Evolutionary conservation across 2,888 invertebrate species (phyloP).

Genomic region (Dryomyza anilis): DNA sequence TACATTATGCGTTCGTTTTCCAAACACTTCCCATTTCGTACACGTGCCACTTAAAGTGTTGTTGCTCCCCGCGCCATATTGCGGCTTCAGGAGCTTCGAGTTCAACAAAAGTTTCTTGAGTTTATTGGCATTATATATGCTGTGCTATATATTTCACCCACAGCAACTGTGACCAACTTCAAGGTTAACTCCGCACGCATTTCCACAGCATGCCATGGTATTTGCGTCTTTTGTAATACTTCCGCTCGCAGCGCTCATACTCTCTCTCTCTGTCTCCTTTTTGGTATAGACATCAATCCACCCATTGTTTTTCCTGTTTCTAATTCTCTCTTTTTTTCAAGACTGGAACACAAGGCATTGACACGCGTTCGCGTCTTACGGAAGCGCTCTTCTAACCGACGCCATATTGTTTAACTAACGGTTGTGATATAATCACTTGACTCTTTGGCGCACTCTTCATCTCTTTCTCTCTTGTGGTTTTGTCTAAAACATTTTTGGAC

Average conservation of each 20-base stretch:
- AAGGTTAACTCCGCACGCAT: constrained; percentile 44
- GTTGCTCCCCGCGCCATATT: neutral
- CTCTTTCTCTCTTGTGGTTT: too few relatives aligned
- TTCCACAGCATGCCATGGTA: neutral
- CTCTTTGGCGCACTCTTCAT: too few relatives aligned
- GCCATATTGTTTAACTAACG: constrained; percentile 41
- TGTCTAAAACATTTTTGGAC: too few relatives aligned
- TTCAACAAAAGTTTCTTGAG: neutral
- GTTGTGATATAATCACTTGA: too few relatives aligned
- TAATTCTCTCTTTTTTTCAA: neutral
- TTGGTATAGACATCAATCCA: too few relatives aligned
- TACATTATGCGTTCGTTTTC: neutral
- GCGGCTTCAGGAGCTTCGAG: neutral
- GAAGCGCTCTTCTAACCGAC: constrained; percentile 26
- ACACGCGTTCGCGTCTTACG: constrained; percentile 21
- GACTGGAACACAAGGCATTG: constrained; percentile 14
- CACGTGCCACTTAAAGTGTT: neutral
- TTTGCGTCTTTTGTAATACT: neutral
- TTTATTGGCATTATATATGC: neutral
- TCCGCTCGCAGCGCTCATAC: neutral
- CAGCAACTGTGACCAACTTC: constrained; percentile 38
- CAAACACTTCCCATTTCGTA: neutral
- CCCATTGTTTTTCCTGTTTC: neutral
- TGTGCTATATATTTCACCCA: neutral
- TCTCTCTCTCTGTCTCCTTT: neutral